Conservation (phyloP, 23 tunicate species). For the Ascidia mentula region DNA sequence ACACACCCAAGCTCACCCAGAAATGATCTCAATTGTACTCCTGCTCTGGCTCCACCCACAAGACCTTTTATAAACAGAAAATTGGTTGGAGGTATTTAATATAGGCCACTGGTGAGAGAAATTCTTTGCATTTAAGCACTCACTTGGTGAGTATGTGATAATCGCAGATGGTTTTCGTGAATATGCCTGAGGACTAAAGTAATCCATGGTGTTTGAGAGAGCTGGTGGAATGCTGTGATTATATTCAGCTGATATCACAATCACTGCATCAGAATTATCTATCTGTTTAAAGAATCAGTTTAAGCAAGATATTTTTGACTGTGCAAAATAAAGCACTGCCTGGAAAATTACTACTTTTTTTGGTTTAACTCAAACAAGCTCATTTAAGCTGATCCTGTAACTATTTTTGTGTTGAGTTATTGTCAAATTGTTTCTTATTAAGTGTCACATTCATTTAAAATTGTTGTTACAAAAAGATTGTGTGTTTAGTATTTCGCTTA, state of each 20-base stretch:
- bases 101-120: neutral
- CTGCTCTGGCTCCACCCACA: constrained; percentile 78
- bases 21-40: constrained; percentile 69
- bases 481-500: too few species aligned
- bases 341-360: neutral
- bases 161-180: constrained; percentile 76
- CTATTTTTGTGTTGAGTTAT: too few species aligned
- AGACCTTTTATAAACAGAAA: constrained; percentile 28
- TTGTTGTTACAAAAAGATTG: too few species aligned
- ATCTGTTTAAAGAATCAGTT: constrained; percentile 31
- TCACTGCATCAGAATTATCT: constrained; percentile 63
- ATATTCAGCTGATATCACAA: constrained; percentile 83
- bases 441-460: too few species aligned
- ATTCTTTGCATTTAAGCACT: neutral
- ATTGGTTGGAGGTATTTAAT: neutral
- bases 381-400: too few species aligned
- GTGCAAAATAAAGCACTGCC: neutral
- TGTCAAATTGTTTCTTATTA: too few species aligned
- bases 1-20: constrained; percentile 91
- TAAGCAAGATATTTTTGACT: neutral
- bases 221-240: constrained; percentile 91
- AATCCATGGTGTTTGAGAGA: constrained; percentile 65
- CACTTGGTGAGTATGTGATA: constrained; percentile 79
- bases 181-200: constrained; percentile 53
- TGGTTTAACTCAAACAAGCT: neutral